Evolutionary conservation across 1,140 invertebrate genomes (phyloP).

Genomic region (Wiebesia pumilae): DNA sequence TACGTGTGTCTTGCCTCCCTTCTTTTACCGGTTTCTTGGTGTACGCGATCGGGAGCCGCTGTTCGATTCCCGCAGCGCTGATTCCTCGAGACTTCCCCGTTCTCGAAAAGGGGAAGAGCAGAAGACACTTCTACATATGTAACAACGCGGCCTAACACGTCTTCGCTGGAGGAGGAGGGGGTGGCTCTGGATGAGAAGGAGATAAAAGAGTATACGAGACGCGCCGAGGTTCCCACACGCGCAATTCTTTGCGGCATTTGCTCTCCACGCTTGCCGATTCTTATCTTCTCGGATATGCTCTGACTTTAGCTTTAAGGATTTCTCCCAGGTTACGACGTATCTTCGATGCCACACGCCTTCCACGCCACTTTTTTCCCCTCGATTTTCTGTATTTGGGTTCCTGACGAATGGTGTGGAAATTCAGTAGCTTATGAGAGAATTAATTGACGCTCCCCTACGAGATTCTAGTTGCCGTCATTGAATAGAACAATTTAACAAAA

Average conservation of each 20-base stretch:
- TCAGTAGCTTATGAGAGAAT: neutral
- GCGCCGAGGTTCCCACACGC: conserved; percentile 34
- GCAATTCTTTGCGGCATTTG: neutral
- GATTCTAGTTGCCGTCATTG: neutral
- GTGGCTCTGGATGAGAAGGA: neutral
- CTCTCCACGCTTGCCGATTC: neutral
- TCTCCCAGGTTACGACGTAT: neutral
- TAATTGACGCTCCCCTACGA: neutral
- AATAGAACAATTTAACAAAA: neutral
- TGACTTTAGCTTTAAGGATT: conserved; percentile 12
- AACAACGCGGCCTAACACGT: conserved; percentile 42
- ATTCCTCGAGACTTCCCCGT: conserved; percentile 22
- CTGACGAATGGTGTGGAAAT: neutral
- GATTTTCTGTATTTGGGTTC: neutral
- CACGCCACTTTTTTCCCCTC: neutral
- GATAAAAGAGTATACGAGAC: too few species aligned
- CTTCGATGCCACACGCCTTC: neutral
- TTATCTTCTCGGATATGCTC: neutral
- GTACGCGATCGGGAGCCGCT: conserved; percentile 3
- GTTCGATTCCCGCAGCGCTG: conserved; percentile 27
- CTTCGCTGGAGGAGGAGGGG: neutral
- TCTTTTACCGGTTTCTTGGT: conserved; percentile 32
- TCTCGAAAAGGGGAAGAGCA: neutral
- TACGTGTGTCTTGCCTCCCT: conserved; percentile 36
- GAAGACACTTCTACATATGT: conserved; percentile 41